phyloP scores from a whole-genome alignment of 92 coral and sea anemone species.

The Porites cylindrica region DNA sequence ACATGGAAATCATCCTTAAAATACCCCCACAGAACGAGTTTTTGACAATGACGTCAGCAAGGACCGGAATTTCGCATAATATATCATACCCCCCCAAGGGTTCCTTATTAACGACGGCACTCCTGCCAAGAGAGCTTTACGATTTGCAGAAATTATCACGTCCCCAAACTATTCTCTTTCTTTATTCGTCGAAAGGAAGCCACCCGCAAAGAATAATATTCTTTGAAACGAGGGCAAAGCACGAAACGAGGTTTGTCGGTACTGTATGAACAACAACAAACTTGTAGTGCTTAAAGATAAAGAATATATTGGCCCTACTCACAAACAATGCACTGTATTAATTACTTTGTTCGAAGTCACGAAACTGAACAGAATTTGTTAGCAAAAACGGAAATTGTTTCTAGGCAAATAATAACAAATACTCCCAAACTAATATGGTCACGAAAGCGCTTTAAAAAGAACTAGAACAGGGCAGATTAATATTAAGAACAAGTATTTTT shows the following conservation, averaged over 20 bases:
- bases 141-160: neutral
- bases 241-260: constrained; percentile 11
- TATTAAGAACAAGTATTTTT: neutral
- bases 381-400: constrained; percentile 20
- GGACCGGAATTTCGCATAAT: neutral
- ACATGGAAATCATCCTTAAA: neutral
- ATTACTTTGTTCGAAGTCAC: constrained; percentile 25
- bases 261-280: constrained; percentile 5
- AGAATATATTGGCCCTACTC: constrained; percentile 9
- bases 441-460: neutral
- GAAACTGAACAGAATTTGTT: neutral
- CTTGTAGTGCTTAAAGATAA: neutral
- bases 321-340: constrained; percentile 5
- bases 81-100: neutral
- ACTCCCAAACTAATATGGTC: neutral
- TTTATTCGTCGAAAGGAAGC: too few species aligned
- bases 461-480: neutral
- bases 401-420: neutral
- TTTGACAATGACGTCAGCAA: neutral
- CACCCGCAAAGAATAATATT: neutral
- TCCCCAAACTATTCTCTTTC: neutral
- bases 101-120: neutral
- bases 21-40: neutral
- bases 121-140: neutral
- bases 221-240: neutral